These are phyloP conservation scores for Heliconius eleuchia DNA, from an alignment of 1,140 invertebrate genomes.

Conservation along the genomic window DNA sequence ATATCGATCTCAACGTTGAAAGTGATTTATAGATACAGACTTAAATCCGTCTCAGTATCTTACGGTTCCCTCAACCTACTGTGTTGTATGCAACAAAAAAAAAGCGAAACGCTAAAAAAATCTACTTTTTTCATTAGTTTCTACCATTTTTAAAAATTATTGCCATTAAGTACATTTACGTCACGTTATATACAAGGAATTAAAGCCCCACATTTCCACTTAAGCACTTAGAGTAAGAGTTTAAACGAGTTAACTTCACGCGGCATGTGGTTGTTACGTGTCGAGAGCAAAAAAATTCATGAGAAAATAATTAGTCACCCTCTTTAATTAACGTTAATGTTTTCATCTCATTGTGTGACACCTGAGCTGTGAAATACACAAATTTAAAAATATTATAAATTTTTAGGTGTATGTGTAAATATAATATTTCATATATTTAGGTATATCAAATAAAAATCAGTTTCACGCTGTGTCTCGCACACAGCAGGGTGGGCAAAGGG, in stretches of 20 bases:
- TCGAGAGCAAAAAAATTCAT: slow-evolving; percentile 9
- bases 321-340: slow-evolving; percentile 10
- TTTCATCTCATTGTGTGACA: slow-evolving; percentile 8
- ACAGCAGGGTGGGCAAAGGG: too few relatives aligned
- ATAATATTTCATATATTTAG: too few relatives aligned
- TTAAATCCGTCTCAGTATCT: too few relatives aligned
- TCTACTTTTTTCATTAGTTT: too few relatives aligned
- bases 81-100: too few relatives aligned
- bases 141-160: not conserved
- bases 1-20: too few relatives aligned
- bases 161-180: not conserved
- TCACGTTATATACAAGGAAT: slow-evolving; percentile 4
- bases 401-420: not conserved
- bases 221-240: slow-evolving; percentile 17
- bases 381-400: not conserved
- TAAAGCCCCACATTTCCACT: slow-evolving; percentile 6
- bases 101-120: too few relatives aligned
- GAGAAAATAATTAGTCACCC: slow-evolving; percentile 12
- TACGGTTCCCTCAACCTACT: too few relatives aligned
- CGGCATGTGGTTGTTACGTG: slow-evolving; percentile 10
- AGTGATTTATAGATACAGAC: too few relatives aligned
- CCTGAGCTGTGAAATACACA: slow-evolving; percentile 6
- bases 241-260: slow-evolving; percentile 22
- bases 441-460: too few relatives aligned
- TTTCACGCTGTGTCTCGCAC: too few relatives aligned